Percentiles rank a stretch among this genome's conserved stretches.
Evolutionary conservation across 2,113 vertebrate genomes (phyloP).

Genomic region (Dissostichus mawsoni): DNA sequence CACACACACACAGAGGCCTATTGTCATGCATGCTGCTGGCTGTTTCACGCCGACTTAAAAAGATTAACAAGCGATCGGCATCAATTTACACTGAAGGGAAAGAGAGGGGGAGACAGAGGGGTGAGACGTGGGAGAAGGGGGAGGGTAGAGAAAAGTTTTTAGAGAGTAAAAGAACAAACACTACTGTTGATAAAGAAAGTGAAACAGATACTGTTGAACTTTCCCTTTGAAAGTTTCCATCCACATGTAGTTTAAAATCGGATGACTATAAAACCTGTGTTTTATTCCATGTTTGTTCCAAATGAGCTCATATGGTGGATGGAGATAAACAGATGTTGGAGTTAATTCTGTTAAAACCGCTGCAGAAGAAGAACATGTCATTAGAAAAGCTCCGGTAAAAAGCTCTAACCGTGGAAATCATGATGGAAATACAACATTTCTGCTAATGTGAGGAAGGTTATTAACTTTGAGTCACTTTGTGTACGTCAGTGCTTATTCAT

Average conservation of each 20-base stretch:
- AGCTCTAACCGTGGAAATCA: no score
- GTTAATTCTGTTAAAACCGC: neutral
- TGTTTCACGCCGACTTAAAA: slow-evolving; percentile 76
- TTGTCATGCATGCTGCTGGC: slow-evolving; percentile 79
- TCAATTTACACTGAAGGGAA: slow-evolving; percentile 72
- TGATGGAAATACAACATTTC: no score
- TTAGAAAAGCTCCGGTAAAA: no score
- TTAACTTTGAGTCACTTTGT: neutral
- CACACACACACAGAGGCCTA: slow-evolving; percentile 48
- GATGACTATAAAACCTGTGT: neutral
- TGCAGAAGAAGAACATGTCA: neutral
- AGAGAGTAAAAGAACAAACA: neutral
- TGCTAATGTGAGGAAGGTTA: no score
- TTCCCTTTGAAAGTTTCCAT: neutral
- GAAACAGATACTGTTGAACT: neutral
- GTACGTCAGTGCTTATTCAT: neutral
- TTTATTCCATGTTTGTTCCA: neutral
- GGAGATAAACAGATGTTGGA: neutral
- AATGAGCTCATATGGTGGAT: neutral
- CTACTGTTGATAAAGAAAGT: neutral
- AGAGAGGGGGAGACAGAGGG: neutral
- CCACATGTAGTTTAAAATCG: neutral
- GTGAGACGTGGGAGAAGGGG: no score
- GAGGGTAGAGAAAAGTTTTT: no score
- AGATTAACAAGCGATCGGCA: slow-evolving; percentile 75